A percentile compares a stretch with the other conserved stretches of the same genome.
Evolutionary conservation across 2,113 vertebrate species (phyloP).

Genomic region (Dicerorhinus sumatrensis): DNA sequence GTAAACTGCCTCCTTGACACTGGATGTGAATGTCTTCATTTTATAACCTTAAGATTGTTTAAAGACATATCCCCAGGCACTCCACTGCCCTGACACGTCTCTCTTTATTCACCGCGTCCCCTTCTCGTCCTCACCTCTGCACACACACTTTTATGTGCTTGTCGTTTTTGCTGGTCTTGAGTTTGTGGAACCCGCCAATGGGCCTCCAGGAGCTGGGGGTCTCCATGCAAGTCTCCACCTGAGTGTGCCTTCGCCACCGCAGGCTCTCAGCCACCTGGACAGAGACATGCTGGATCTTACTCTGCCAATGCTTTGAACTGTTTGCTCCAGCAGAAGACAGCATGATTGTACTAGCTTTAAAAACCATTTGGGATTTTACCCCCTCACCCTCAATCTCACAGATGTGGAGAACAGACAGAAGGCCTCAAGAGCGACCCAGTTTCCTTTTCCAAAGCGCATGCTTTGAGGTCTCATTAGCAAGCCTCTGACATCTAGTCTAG

Average conservation of each 20-base stretch:
- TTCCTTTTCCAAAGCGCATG: not conserved
- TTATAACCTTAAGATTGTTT: not conserved
- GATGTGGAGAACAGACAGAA: not conserved
- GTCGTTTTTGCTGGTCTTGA: rapidly evolving
- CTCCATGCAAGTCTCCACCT: not conserved
- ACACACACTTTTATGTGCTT: not conserved
- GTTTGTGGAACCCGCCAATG: rapidly evolving
- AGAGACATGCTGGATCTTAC: rapidly evolving
- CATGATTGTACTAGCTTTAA: not conserved
- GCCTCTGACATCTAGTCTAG: not conserved
- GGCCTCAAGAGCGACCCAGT: not conserved
- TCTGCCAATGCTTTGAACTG: rapidly evolving
- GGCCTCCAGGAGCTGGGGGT: not conserved
- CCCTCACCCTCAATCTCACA: not conserved
- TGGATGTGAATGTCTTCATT: not conserved
- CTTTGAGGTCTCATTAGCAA: not conserved
- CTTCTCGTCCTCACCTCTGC: not conserved
- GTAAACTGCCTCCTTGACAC: not conserved
- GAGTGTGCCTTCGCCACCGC: rapidly evolving
- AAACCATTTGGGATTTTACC: not conserved
- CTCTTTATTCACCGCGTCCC: not conserved
- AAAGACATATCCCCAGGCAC: no score
- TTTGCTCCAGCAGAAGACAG: not conserved
- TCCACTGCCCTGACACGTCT: not conserved
- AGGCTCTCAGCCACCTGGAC: not conserved